phyloP scores from a whole-genome alignment of 2,888 invertebrate genomes.

The Lasioglossum calceatum region DNA sequence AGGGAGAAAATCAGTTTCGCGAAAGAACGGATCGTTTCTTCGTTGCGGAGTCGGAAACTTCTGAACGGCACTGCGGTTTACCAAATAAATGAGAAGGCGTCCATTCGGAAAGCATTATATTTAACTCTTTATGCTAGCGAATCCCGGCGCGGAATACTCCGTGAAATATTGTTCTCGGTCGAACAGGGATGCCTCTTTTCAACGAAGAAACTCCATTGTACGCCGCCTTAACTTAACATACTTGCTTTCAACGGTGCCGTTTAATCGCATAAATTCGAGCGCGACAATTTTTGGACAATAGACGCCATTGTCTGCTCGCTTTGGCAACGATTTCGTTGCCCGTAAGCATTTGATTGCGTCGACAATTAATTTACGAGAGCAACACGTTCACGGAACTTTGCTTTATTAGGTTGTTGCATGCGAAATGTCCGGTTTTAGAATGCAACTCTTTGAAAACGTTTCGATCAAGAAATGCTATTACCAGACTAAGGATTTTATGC shows the following conservation, averaged over 20 bases:
- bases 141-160: slow-evolving; percentile 8
- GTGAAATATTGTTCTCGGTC: neutral
- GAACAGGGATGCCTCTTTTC: neutral
- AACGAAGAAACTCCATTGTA: neutral
- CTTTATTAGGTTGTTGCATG: too few species aligned
- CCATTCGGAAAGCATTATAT: slow-evolving; percentile 23
- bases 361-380: neutral
- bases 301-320: neutral
- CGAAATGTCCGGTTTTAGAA: too few species aligned
- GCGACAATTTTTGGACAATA: neutral
- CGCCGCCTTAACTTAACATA: neutral
- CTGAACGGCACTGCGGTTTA: slow-evolving; percentile 9
- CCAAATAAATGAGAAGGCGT: slow-evolving; percentile 19
- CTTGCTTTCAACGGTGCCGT: neutral
- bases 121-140: slow-evolving; percentile 22
- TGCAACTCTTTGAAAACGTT: too few species aligned
- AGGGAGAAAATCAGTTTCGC: neutral
- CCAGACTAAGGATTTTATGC: too few species aligned
- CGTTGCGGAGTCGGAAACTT: slow-evolving; percentile 19
- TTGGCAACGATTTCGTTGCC: neutral
- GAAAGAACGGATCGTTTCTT: slow-evolving; percentile 34
- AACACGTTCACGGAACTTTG: neutral
- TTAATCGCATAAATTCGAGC: neutral
- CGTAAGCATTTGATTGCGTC: neutral
- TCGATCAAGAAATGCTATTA: too few species aligned